phyloP scores from a whole-genome alignment of 37 sponge, comb jelly and placozoan species.

The Ianthella basta region DNA sequence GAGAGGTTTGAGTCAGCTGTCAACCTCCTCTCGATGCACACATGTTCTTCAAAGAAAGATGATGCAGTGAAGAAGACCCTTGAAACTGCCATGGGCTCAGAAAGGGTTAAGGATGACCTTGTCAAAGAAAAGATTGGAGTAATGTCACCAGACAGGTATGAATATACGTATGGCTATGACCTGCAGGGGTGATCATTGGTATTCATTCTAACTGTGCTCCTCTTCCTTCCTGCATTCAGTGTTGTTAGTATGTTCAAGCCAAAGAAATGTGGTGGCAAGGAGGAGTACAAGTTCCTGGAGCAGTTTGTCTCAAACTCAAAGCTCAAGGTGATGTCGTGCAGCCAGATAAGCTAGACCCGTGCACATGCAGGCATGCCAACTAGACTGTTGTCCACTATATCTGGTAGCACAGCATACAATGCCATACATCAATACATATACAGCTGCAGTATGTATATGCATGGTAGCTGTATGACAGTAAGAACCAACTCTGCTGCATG shows the following conservation, averaged over 20 bases:
- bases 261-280: constrained; percentile 7
- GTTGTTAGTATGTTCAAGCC: neutral
- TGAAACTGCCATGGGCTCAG: neutral
- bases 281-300: neutral
- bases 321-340: neutral
- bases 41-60: constrained; percentile 1
- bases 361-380: no score
- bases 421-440: no score
- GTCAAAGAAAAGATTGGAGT: neutral
- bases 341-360: no score
- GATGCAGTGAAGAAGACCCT: neutral
- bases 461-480: no score
- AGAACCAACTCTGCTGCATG: no score
- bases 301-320: neutral
- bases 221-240: no score
- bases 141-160: constrained; percentile 13
- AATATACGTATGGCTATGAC: no score
- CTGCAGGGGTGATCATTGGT: no score
- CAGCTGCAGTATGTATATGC: no score
- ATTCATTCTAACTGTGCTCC: no score
- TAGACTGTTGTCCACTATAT: no score
- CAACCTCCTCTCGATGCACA: neutral
- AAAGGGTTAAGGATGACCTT: neutral
- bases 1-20: neutral
- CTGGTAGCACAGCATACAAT: no score